A percentile compares a stretch with the other conserved stretches of the same genome.
Evolutionary conservation across 2,113 vertebrate genomes (phyloP).

Genomic region (Dicerorhinus sumatrensis): DNA sequence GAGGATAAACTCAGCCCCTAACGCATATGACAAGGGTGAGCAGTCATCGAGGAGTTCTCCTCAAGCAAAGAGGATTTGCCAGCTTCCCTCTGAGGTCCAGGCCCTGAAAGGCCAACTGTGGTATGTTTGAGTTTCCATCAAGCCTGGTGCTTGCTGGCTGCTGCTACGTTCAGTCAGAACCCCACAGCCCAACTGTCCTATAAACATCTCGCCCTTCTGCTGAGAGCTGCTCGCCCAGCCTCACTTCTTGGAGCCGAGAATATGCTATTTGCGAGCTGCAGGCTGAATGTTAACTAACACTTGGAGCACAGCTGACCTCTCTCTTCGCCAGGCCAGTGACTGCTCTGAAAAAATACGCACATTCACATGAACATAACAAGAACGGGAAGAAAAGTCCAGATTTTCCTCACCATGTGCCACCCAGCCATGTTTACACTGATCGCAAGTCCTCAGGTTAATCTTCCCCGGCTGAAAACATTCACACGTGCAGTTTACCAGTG

Average conservation of each 20-base stretch:
- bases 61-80: slow-evolving; percentile 29
- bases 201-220: slow-evolving; percentile 62
- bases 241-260: slow-evolving; percentile 43
- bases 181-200: slow-evolving; percentile 41
- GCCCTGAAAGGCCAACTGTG: slow-evolving; percentile 58
- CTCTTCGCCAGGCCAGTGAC: slow-evolving; percentile 33
- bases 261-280: slow-evolving; percentile 36
- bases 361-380: slow-evolving; percentile 4
- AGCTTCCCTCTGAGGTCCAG: slow-evolving; percentile 53
- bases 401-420: slow-evolving; percentile 96
- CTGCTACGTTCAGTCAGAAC: slow-evolving; percentile 58
- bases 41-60: slow-evolving; percentile 36
- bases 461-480: slow-evolving; percentile 99
- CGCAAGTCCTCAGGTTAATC: slow-evolving; percentile 99
- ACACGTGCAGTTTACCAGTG: slow-evolving; percentile 98
- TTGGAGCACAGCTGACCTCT: slow-evolving; percentile 49
- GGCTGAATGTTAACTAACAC: slow-evolving; percentile 13
- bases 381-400: neutral
- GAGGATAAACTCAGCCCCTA: slow-evolving; percentile 61
- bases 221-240: neutral
- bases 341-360: neutral
- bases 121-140: slow-evolving; percentile 71
- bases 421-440: slow-evolving; percentile 99
- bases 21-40: slow-evolving; percentile 46
- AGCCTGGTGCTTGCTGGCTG: slow-evolving; percentile 12